Conservation (phyloP, 2,113 vertebrate species). For the Sapajus apella region DNA sequence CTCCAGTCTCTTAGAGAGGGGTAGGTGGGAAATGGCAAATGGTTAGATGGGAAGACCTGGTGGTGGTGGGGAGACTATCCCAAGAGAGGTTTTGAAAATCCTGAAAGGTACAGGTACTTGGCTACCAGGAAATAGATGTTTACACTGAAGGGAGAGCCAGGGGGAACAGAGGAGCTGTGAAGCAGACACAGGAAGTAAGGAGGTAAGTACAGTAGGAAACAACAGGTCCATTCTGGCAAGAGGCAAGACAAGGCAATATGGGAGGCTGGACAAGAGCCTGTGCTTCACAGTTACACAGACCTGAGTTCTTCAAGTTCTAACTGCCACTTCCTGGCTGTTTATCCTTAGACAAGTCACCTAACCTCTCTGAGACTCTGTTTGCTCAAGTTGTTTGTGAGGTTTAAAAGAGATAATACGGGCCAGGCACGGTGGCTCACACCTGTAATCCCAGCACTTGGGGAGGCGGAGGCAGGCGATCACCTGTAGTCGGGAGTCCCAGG, state of each 20-base stretch:
- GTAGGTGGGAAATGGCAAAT: background rate
- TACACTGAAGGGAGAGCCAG: background rate
- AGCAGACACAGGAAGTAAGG: background rate
- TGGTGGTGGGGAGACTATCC: background rate
- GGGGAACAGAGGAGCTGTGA: background rate
- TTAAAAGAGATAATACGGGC: conserved; percentile 19
- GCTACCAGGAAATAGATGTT: background rate
- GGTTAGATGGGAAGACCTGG: background rate
- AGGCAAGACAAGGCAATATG: background rate
- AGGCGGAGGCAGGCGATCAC: too few species aligned
- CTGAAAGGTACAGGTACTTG: background rate
- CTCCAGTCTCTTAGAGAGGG: background rate
- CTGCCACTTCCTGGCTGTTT: conserved; percentile 6
- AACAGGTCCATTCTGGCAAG: background rate
- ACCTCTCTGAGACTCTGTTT: background rate
- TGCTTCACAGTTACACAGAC: background rate
- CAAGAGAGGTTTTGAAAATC: conserved; percentile 21
- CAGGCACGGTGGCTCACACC: too few species aligned
- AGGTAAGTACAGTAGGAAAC: conserved; percentile 27
- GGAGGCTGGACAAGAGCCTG: background rate
- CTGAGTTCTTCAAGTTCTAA: conserved; percentile 30
- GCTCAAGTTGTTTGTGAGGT: conserved; percentile 34
- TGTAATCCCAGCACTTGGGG: too few species aligned
- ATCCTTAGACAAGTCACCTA: conserved; percentile 30
- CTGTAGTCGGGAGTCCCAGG: too few species aligned